Conservation (phyloP, 2,113 vertebrate genomes). For the Lasiurus borealis region DNA sequence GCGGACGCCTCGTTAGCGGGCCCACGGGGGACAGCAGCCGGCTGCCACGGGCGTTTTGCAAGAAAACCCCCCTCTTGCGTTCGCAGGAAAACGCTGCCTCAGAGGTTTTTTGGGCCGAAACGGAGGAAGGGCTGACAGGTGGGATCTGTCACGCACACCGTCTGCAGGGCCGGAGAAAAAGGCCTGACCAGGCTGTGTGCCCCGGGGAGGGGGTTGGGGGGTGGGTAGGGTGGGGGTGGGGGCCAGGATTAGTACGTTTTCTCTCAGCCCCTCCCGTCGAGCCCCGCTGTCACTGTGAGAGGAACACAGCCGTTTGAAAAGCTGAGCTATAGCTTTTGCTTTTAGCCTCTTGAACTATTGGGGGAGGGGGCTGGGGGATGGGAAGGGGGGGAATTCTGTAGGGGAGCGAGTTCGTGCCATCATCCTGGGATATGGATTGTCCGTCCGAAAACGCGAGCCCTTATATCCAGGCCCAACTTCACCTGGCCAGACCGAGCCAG, state of each 20-base stretch:
- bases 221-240: too few relatives aligned
- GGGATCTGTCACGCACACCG: conserved; percentile 83
- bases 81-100: conserved; percentile 81
- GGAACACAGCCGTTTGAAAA: conserved; percentile 78
- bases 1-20: too few relatives aligned
- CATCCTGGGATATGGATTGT: neutral
- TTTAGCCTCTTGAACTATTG: neutral
- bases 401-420: too few relatives aligned
- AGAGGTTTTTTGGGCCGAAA: conserved; percentile 83
- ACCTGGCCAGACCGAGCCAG: neutral
- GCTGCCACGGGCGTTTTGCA: conserved; percentile 36
- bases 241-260: conserved; percentile 84
- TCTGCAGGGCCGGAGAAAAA: conserved; percentile 70
- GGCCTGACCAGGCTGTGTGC: conserved; percentile 83
- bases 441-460: neutral
- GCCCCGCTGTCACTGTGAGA: conserved; percentile 78
- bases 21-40: conserved; percentile 39
- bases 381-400: too few relatives aligned
- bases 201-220: conserved; percentile 74
- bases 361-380: neutral
- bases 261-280: conserved; percentile 68
- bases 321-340: conserved; percentile 54
- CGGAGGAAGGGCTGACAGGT: conserved; percentile 84
- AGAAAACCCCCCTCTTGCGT: conserved; percentile 69
- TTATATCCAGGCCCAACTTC: neutral